Evolutionary conservation across 2,888 invertebrate genomes (phyloP), one percentile per base, ranked within the genome.

Genomic region (Meliscaeva auricollis): DNA sequence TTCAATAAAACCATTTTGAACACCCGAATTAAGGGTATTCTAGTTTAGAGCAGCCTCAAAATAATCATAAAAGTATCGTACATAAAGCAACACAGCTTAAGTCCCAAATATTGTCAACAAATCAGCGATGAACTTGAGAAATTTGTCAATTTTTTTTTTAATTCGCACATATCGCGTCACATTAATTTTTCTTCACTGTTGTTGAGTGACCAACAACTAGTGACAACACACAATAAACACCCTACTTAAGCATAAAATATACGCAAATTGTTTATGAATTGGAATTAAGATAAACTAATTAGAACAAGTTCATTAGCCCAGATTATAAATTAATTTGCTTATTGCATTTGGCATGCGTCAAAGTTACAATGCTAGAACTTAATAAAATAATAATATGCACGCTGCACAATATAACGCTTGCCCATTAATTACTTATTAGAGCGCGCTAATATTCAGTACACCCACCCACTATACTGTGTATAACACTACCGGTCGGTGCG

Each of bases 251-350:
- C 26, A 1, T 32, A 15, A 11, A 2, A 30, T 9, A 54, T 52
- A 8, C 9, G 5, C 15, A 30, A 15, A 60, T 60, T 41, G 41
- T 30, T 44, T 17, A 20, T 46, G 46, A 64, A 64, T 64, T 46
- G 11, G 17, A 46, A 46, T 58, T 68, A 66, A 74, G 50, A 78
- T 75, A 68, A 75, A 78, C 75, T 78, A 70, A 83, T 77, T 74
- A 69, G 64, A 74, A 66, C 83, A 84, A 78, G 83, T 84, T 84
- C 83, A 84, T 84, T 75, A 84, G 83, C 79, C 83, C 64, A 79
- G 69, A 70, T 78, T 66, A 64, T 41, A 69, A 69, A 69, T 74
- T 17, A 58, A 66, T 64, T 60, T 58, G 26, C 48, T 48, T 74
- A 83, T 66, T 78, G 20, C 78, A 26, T 44, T 70, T 78, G 78